Evolutionary conservation across 2,113 vertebrate genomes (phyloP), one percentile per base, ranked within the genome.

Genomic region (Peucedramus taeniatus): DNA sequence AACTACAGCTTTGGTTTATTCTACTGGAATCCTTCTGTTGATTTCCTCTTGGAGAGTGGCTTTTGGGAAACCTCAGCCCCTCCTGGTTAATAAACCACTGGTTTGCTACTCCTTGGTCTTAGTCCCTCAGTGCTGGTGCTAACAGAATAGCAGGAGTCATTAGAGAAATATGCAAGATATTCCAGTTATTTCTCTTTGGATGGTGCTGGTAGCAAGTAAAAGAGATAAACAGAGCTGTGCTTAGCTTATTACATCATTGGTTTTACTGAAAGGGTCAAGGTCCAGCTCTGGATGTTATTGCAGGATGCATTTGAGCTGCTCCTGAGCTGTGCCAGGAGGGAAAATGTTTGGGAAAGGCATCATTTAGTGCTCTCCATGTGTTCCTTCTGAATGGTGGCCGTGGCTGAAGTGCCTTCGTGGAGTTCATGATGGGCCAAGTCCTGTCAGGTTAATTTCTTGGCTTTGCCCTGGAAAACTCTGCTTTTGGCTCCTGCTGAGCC

Each of bases 121-220:
- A 51, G 40, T 63, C 33, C 83, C 37, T 80, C 40, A 1, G 61
- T 81, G 69, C 64, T 0, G n/a, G 51, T 89, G 89, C 64, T 87
- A 63, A 47, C n/a, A 40, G 61, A 71, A 21, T 37, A 79, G 35
- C 49, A 44, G 61, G 79, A 89, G 65, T 96, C 91, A 94, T 91
- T 83, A 75, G 61, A 82, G 65, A 95, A 96, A 89, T 94, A 97
- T 94, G 89, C 61, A n/a, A 94, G 53, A 79, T 82, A 96, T 94
- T 83, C 72, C 64, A 65, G 65, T 92, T 95, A 94, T 95, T 91
- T 94, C 40, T 91, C 53, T 92, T 95, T 71, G 91, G 80, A 95
- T 89, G 51, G 50, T 94, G 83, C 91, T 84, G 77, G 83, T 91
- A 65, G 91, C 72, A 66, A 95, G 51, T 39, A 45, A 42, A 61